Conservation (phyloP, 35 echinoderm and acorn worm genomes). For the Chiridota heheva region DNA sequence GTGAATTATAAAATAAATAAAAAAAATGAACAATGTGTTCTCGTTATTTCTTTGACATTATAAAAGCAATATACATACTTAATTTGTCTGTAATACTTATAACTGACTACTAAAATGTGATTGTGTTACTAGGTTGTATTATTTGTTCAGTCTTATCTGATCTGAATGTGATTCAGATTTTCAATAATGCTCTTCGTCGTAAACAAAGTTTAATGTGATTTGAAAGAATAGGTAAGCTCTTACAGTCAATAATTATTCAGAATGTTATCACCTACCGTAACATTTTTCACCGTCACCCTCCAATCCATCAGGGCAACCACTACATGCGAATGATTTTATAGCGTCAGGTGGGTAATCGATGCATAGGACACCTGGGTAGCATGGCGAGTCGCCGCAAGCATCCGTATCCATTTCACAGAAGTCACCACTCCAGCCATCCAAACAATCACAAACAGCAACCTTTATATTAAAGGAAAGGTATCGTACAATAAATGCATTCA, state of each 20-base stretch:
- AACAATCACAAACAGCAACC: slow-evolving; percentile 29
- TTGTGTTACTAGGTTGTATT: too few relatives aligned
- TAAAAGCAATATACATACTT: too few relatives aligned
- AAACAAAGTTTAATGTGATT: too few relatives aligned
- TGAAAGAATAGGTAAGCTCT: not conserved
- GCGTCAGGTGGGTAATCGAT: not conserved
- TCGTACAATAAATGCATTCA: not conserved
- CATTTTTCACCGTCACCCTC: slow-evolving; percentile 37
- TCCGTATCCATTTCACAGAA: slow-evolving; percentile 27
- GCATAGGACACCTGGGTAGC: slow-evolving; percentile 34
- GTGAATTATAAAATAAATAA: too few relatives aligned
- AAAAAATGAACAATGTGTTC: too few relatives aligned
- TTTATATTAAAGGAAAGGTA: not conserved
- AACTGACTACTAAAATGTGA: too few relatives aligned
- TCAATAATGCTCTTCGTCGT: too few relatives aligned
- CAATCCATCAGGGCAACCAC: slow-evolving; percentile 4
- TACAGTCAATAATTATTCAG: not conserved
- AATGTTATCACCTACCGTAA: slow-evolving; percentile 11
- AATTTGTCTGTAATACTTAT: too few relatives aligned
- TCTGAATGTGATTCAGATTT: too few relatives aligned
- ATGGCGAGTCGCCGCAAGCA: slow-evolving; percentile 29
- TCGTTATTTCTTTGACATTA: too few relatives aligned
- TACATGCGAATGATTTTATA: slow-evolving; percentile 12
- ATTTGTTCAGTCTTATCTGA: too few relatives aligned
- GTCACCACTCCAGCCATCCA: slow-evolving; percentile 26